phyloP scores from a whole-genome alignment of 1,140 invertebrate species.

The Drosophila sp. region DNA sequence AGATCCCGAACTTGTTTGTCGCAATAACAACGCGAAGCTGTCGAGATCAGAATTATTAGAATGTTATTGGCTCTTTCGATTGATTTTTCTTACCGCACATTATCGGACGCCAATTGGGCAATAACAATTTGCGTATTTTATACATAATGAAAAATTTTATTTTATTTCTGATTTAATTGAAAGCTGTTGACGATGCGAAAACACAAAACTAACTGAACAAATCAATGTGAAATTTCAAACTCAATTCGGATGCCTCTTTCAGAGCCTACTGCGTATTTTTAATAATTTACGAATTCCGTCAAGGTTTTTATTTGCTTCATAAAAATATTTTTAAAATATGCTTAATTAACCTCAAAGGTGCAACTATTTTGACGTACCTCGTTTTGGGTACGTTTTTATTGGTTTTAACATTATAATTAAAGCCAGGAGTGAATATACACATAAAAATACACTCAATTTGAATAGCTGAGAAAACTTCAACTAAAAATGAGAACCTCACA shows the following conservation, averaged over 20 bases:
- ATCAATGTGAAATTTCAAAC: neutral
- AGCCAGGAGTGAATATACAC: too few relatives aligned
- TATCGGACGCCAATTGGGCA: slow-evolving; percentile 41
- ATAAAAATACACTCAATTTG: too few relatives aligned
- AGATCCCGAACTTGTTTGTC: slow-evolving; percentile 17
- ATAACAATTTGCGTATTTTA: slow-evolving; percentile 32
- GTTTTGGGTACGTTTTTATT: too few relatives aligned
- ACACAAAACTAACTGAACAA: neutral
- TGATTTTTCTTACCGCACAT: slow-evolving; percentile 8
- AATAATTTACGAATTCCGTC: neutral
- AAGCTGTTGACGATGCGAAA: neutral
- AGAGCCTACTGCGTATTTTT: neutral
- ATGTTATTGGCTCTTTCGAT: neutral
- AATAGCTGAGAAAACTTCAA: too few relatives aligned
- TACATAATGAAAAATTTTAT: slow-evolving; percentile 42
- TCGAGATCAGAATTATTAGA: neutral
- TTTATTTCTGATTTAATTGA: neutral
- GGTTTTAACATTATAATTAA: too few relatives aligned
- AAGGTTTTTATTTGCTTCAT: too few relatives aligned
- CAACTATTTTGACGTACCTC: too few relatives aligned
- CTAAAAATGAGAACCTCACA: too few relatives aligned
- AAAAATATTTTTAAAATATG: too few relatives aligned
- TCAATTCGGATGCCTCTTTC: neutral
- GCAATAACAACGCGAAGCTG: slow-evolving; percentile 38
- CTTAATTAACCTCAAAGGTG: too few relatives aligned